phyloP scores from a whole-genome alignment of 2,797 vertebrate species.

The Champsocephalus esox region DNA sequence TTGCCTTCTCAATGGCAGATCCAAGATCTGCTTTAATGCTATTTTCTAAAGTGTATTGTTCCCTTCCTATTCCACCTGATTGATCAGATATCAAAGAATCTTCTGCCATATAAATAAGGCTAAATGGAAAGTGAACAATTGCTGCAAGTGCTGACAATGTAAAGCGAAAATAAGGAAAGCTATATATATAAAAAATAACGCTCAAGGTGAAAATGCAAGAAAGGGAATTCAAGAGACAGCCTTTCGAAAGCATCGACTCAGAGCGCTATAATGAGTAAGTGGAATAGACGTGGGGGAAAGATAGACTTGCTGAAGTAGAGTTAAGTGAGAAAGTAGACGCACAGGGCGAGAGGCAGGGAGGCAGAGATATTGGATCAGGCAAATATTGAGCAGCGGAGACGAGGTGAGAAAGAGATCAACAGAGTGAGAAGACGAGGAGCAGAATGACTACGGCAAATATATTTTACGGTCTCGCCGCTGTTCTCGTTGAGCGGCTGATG shows the following conservation, averaged over 20 bases:
- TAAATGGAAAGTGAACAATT: not conserved
- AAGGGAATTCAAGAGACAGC: constrained; percentile 8
- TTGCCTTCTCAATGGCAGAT: not conserved
- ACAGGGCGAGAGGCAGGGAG: constrained; percentile 13
- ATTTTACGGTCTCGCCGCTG: not conserved
- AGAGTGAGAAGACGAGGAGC: constrained; percentile 21
- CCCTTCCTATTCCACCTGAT: not conserved
- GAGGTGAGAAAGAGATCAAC: constrained; percentile 40
- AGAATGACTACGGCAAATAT: constrained; percentile 8
- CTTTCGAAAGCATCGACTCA: not conserved
- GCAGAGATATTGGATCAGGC: constrained; percentile 39
- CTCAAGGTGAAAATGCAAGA: constrained; percentile 1
- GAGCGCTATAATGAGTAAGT: constrained; percentile 16
- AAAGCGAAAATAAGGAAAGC: not conserved
- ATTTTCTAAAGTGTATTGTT: not conserved
- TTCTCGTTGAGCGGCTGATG: constrained; percentile 10
- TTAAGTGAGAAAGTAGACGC: constrained; percentile 49
- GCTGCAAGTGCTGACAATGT: not conserved
- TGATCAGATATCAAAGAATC: not conserved
- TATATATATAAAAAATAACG: not conserved
- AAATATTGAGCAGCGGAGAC: constrained; percentile 53
- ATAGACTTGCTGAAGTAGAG: constrained; percentile 43
- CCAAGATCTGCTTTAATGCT: not conserved
- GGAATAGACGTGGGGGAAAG: constrained; percentile 27
- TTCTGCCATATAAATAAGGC: not conserved